These are phyloP conservation scores for Amiota communis DNA, from an alignment of 2,888 invertebrate genomes.

Conservation along the genomic window DNA sequence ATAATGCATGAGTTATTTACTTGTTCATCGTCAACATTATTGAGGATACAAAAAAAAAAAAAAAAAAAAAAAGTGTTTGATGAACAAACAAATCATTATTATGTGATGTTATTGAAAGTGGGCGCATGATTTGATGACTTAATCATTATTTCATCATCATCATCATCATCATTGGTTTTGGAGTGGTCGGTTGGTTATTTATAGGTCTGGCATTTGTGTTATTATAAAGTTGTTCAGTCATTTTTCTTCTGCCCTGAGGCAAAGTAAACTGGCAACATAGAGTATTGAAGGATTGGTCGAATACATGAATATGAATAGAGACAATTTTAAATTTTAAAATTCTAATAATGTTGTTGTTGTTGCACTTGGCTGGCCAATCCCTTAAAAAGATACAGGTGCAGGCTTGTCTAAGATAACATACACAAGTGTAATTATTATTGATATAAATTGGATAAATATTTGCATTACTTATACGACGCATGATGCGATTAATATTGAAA, in stretches of 20 bases:
- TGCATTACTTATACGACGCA: not conserved
- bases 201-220: no score
- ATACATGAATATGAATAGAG: not conserved
- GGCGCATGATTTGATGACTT: constrained; percentile 3
- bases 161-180: no score
- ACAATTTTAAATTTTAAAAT: not conserved
- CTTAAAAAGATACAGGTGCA: no score
- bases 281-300: constrained; percentile 23
- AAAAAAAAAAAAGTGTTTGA: not conserved
- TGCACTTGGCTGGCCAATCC: not conserved
- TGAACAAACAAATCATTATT: not conserved
- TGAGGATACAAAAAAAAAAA: not conserved
- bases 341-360: not conserved
- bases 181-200: no score
- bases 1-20: constrained; percentile 2
- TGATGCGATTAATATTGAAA: not conserved
- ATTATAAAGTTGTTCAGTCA: no score
- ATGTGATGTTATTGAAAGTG: not conserved
- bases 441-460: not conserved
- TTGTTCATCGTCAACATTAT: constrained; percentile 8
- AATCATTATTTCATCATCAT: not conserved
- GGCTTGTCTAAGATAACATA: no score
- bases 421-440: no score
- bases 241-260: no score
- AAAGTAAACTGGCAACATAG: no score